Percentiles rank a stretch among this genome's conserved stretches.
phyloP scores from a whole-genome alignment of 2,113 vertebrate genomes.

The Danionella cerebrum region DNA sequence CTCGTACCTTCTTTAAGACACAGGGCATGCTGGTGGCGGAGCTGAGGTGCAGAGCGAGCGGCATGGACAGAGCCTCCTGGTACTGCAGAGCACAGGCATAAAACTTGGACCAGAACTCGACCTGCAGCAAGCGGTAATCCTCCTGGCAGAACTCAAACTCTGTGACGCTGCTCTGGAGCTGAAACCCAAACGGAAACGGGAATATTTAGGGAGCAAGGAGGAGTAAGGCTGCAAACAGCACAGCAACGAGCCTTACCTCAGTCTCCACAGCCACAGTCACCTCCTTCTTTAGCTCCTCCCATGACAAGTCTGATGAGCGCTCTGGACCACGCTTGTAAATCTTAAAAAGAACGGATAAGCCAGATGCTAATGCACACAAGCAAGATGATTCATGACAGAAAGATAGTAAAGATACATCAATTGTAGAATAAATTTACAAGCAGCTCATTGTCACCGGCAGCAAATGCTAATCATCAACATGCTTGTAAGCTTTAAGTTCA shows the following conservation, averaged over 20 bases:
- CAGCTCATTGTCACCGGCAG: no score
- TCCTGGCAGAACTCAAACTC: slow-evolving; percentile 89
- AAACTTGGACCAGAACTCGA: slow-evolving; percentile 94
- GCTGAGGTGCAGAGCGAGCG: slow-evolving; percentile 78
- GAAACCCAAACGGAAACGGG: background rate
- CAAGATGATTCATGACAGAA: no score
- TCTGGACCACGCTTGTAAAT: slow-evolving; percentile 80
- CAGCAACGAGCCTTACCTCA: slow-evolving; percentile 72
- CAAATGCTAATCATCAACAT: no score
- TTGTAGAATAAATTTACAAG: no score
- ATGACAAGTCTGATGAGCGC: slow-evolving; percentile 68
- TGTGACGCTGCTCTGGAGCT: slow-evolving; percentile 85
- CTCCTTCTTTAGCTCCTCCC: slow-evolving; percentile 85
- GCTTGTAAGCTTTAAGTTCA: no score
- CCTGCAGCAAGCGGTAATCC: slow-evolving; percentile 85
- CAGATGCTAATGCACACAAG: background rate
- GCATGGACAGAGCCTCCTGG: slow-evolving; percentile 79
- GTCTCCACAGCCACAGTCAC: slow-evolving; percentile 84
- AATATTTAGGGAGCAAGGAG: no score
- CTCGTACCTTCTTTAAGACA: slow-evolving; percentile 85
- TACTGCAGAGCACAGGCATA: slow-evolving; percentile 93
- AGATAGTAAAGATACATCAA: no score
- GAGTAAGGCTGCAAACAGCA: background rate
- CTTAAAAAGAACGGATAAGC: slow-evolving; percentile 48
- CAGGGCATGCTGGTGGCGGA: slow-evolving; percentile 76